A percentile compares a stretch with the other conserved stretches of the same genome.
phyloP scores from a whole-genome alignment of 2,888 invertebrate genomes.

The Arrhopalites spinosus region DNA sequence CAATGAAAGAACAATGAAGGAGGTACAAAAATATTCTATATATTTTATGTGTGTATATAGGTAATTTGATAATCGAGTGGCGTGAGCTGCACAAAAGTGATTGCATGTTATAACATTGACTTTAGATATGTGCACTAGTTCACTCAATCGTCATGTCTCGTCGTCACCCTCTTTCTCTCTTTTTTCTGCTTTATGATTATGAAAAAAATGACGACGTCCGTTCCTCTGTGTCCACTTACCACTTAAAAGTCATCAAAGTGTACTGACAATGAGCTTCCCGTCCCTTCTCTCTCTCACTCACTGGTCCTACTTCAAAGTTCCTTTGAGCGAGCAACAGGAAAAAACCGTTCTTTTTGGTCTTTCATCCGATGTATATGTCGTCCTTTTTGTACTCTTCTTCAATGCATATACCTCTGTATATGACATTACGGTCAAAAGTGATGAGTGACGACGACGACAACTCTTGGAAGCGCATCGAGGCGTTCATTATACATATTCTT shows the following conservation, averaged over 20 bases:
- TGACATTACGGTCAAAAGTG: slow-evolving; percentile 7
- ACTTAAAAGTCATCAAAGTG: not conserved
- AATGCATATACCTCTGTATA: not conserved
- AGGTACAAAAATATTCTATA: not conserved
- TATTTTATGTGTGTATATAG: slow-evolving; percentile 5
- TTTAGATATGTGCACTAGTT: too few species aligned
- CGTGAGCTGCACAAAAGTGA: slow-evolving; percentile 23
- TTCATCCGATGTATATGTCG: not conserved
- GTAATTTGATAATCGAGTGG: slow-evolving; percentile 34
- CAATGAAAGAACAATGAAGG: slow-evolving; percentile 3
- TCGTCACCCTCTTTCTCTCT: too few species aligned
- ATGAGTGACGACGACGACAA: slow-evolving; percentile 29
- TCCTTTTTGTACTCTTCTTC: not conserved
- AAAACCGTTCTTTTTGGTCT: not conserved
- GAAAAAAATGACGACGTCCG: not conserved
- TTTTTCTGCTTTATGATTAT: too few species aligned
- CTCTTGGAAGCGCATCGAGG: slow-evolving; percentile 31
- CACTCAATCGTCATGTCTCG: too few species aligned
- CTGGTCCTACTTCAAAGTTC: not conserved
- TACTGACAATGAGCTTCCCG: slow-evolving; percentile 9
- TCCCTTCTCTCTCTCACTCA: too few species aligned
- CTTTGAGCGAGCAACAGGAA: slow-evolving; percentile 6
- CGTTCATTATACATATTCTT: slow-evolving; percentile 20
- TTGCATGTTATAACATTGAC: slow-evolving; percentile 21
- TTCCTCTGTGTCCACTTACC: slow-evolving; percentile 1